Conservation (phyloP, 1,140 invertebrate genomes). For the Diachasmimorpha longicaudata region DNA sequence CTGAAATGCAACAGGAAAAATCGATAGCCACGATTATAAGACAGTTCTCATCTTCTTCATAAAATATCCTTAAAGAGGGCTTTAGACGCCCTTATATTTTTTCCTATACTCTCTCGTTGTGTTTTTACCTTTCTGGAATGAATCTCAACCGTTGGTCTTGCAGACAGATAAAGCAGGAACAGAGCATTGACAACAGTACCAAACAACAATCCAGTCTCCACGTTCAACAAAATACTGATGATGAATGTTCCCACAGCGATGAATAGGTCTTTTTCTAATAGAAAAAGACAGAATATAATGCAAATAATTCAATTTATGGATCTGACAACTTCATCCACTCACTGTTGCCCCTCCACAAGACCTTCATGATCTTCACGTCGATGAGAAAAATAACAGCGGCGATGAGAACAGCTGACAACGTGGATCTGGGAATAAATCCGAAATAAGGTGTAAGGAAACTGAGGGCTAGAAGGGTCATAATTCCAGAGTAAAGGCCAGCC, state of each 20-base stretch:
- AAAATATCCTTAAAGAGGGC: too few species aligned
- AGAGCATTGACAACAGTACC: conserved; percentile 68
- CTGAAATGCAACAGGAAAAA: conserved; percentile 32
- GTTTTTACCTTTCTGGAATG: conserved; percentile 52
- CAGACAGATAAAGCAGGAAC: conserved; percentile 67
- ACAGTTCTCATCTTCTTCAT: too few species aligned
- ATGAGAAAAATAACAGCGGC: conserved; percentile 75
- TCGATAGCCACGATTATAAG: background rate
- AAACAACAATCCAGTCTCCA: conserved; percentile 73
- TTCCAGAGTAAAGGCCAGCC: conserved; percentile 71
- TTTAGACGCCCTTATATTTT: too few species aligned
- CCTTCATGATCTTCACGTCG: conserved; percentile 66
- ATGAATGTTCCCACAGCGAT: conserved; percentile 68
- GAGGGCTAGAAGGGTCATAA: conserved; percentile 67
- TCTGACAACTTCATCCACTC: conserved; percentile 38
- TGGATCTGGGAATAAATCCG: conserved; percentile 73
- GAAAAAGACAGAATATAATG: conserved; percentile 16
- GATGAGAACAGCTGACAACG: conserved; percentile 72
- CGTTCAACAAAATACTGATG: conserved; percentile 64
- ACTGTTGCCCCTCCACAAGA: conserved; percentile 73
- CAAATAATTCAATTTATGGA: background rate
- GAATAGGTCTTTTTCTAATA: conserved; percentile 69
- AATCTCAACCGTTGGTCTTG: conserved; percentile 55
- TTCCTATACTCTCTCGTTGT: too few species aligned
- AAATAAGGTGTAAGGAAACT: conserved; percentile 75